phyloP scores from a whole-genome alignment of 2,113 vertebrate species.

The Psilopsiagon aurifrons region DNA sequence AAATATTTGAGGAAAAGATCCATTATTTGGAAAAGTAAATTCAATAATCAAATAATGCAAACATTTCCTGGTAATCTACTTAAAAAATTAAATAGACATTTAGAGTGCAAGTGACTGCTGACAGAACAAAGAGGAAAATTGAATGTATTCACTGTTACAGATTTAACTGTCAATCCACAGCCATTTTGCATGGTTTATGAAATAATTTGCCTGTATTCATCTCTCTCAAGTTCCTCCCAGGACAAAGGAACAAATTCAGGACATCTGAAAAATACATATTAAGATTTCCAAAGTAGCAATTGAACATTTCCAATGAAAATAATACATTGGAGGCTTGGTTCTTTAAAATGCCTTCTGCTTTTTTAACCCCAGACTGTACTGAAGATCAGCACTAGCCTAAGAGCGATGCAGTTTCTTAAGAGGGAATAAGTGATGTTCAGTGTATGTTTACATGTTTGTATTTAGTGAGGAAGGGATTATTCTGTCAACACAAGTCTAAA shows the following conservation, averaged over 20 bases:
- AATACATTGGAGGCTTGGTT: background rate
- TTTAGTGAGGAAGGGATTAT: background rate
- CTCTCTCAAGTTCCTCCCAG: constrained; percentile 20
- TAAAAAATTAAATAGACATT: constrained; percentile 59
- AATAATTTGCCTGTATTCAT: constrained; percentile 45
- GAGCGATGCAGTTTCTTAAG: fast-evolving
- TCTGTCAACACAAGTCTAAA: background rate
- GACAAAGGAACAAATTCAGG: constrained; percentile 50
- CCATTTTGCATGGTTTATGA: constrained; percentile 35
- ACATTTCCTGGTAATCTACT: constrained; percentile 30
- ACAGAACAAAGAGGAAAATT: constrained; percentile 62
- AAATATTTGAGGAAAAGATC: constrained; percentile 42
- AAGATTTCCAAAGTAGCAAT: background rate
- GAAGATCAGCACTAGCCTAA: background rate
- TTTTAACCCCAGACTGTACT: background rate
- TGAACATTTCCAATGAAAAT: background rate
- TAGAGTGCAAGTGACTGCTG: constrained; percentile 47
- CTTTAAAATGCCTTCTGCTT: background rate
- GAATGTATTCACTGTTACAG: constrained; percentile 45
- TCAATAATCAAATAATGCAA: constrained; percentile 41
- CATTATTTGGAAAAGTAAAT: constrained; percentile 48
- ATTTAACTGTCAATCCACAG: constrained; percentile 55
- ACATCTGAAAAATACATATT: constrained; percentile 25
- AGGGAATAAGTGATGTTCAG: background rate
- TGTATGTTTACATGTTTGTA: background rate